Percentiles rank a stretch among this genome's conserved stretches.
These are phyloP conservation scores for Heterodera carotae DNA, from an alignment of 1,140 invertebrate genomes.

Conservation along the genomic window DNA sequence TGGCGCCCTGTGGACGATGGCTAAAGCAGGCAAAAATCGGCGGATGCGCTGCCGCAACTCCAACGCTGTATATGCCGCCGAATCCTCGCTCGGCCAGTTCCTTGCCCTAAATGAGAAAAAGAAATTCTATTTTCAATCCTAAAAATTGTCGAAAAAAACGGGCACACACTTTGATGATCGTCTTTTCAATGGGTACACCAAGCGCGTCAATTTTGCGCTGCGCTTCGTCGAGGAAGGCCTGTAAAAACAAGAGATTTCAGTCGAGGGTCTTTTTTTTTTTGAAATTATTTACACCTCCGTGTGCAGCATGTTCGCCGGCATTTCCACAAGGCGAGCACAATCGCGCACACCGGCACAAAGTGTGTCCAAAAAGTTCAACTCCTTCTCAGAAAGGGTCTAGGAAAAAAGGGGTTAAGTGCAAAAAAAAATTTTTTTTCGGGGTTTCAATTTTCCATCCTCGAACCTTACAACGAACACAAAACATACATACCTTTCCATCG, in stretches of 20 bases:
- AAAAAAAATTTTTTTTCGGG: not conserved
- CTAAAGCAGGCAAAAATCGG: conserved; percentile 80
- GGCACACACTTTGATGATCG: conserved; percentile 50
- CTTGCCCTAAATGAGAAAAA: conserved; percentile 50
- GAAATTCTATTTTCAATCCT: not conserved
- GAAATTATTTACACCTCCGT: conserved; percentile 38
- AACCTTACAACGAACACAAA: no score
- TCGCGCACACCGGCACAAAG: conserved; percentile 46
- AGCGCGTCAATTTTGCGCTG: conserved; percentile 36
- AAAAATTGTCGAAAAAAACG: not conserved
- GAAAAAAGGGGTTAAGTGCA: conserved; percentile 30
- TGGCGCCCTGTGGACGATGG: conserved; percentile 72
- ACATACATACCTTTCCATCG: conserved; percentile 45
- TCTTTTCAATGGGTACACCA: conserved; percentile 41
- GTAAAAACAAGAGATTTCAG: not conserved
- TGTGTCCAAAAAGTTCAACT: conserved; percentile 53
- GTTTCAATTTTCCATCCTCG: no score
- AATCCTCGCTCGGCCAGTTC: conserved; percentile 54
- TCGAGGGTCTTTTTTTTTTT: not conserved
- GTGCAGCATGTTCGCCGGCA: conserved; percentile 55
- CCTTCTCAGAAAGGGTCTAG: conserved; percentile 44
- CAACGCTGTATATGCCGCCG: conserved; percentile 80
- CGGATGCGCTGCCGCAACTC: conserved; percentile 76
- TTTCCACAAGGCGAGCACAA: conserved; percentile 52
- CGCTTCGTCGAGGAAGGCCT: conserved; percentile 58